Conservation (phyloP, 2,113 vertebrate species). For the Spermophilus dauricus region DNA sequence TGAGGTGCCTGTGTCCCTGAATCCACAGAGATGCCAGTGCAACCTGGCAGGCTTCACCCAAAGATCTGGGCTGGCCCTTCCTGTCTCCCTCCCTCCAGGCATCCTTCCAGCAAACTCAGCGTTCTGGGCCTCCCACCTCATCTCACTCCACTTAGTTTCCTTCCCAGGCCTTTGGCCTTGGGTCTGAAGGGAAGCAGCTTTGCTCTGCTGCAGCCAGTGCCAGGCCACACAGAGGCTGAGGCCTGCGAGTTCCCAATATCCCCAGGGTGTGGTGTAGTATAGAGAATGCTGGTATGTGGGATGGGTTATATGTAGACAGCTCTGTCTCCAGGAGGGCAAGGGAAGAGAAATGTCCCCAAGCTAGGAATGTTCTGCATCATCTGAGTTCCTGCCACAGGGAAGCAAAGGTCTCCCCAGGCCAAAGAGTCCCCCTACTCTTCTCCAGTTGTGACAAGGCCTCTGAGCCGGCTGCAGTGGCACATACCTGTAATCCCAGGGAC, state of each 20-base stretch:
- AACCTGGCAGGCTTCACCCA: not conserved
- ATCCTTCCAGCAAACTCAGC: slow-evolving; percentile 52
- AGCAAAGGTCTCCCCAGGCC: not conserved
- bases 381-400: not conserved
- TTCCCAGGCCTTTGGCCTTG: slow-evolving; percentile 58
- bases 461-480: not conserved
- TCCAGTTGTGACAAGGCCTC: not conserved
- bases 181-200: slow-evolving; percentile 40
- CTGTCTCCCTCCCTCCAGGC: slow-evolving; percentile 1
- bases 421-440: not conserved
- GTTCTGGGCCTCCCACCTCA: slow-evolving; percentile 1
- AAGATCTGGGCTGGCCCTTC: not conserved
- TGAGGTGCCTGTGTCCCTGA: not conserved
- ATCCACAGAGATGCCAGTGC: not conserved
- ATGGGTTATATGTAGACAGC: not conserved
- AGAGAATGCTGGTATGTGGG: not conserved
- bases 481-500: not conserved
- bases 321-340: not conserved
- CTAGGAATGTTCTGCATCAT: not conserved
- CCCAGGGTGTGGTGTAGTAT: not conserved
- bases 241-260: not conserved
- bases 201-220: not conserved
- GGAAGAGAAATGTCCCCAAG: not conserved
- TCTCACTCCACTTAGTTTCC: slow-evolving; percentile 19
- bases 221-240: not conserved